phyloP scores from a whole-genome alignment of 1,140 invertebrate species.

The Lepidurus arcticus region DNA sequence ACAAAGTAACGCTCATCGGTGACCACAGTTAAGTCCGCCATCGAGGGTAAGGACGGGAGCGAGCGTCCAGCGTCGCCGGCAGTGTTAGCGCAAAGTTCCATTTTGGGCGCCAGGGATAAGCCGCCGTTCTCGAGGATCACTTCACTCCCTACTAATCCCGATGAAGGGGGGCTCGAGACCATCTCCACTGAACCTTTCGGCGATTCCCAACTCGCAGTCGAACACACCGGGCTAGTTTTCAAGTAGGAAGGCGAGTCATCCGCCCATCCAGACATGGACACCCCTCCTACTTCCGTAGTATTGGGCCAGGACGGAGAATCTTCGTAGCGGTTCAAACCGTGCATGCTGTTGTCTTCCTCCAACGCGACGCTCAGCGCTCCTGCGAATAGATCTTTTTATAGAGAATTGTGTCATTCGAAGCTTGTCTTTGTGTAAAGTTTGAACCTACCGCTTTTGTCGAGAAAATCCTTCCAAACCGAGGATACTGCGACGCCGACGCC shows the following conservation, averaged over 20 bases:
- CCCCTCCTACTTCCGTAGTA: background rate
- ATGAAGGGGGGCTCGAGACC: background rate
- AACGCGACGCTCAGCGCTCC: background rate
- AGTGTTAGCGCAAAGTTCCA: background rate
- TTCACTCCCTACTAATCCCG: background rate
- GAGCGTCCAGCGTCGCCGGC: background rate
- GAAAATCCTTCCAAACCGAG: background rate
- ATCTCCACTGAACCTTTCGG: background rate
- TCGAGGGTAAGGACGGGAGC: background rate
- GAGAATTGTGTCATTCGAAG: no score
- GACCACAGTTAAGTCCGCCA: background rate
- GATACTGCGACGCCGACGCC: background rate
- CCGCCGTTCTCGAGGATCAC: background rate
- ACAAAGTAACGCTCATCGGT: background rate
- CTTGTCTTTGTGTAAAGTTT: background rate
- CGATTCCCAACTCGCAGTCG: background rate
- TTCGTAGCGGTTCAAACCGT: background rate
- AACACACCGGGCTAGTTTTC: background rate
- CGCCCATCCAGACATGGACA: background rate
- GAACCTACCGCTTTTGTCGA: conserved; percentile 2
- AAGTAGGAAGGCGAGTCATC: background rate
- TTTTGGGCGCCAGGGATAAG: background rate
- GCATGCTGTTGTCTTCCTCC: background rate
- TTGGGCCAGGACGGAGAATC: conserved; percentile 1
- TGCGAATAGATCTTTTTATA: background rate